Base-by-base conservation (phyloP, 2,888 invertebrate species). In the Epiblema foenella region DNA sequence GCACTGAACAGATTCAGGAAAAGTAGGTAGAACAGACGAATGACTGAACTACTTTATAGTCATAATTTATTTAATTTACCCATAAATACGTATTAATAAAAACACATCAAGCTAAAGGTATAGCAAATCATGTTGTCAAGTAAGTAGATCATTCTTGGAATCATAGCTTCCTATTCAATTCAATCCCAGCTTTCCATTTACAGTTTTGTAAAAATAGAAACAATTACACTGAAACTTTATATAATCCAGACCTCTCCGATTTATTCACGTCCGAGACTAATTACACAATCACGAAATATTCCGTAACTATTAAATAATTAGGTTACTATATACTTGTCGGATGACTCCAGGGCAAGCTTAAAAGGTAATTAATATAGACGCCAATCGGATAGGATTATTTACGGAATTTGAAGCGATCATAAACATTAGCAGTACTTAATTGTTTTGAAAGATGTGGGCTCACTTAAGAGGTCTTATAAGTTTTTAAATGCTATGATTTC, bases 251-350 rank as follows among this genome's bases (percentile, higher is more conserved):
- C 58, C 49, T 63, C 63, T 69, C 56, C 10, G 42, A 37, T 46
- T 54, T n/a, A 37, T 33, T 33, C 42, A 37, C 54, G 29, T 20
- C 42, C 51, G 54, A 54, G 20, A 15, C 33, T 10, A 51, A 39
- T 70, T 70, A 65, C 54, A 49, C 66, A 70, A 69, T 70, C 66
- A 46, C 33, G 54, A n/a, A 60, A 70, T 39, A 20, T 58, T 65
- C 20, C 46, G 54, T 60, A 59, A 70, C 37, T 29, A 59, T 70
- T 60, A 70, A 70, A 70, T 65, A 46, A 65, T 70, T 20, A 52
- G 24, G 33, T 63, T 69, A 64, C 52, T 59, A 59, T 54, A 59
- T 70, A 54, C 37, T 37, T n/a, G 59, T 10, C 15, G 20, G 51
- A 15, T 46, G 59, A 54, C 56, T 70, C 65, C 65, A 60, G 65